Conservation (phyloP, 2,797 vertebrate species). For the Phylloscopus collybita region DNA sequence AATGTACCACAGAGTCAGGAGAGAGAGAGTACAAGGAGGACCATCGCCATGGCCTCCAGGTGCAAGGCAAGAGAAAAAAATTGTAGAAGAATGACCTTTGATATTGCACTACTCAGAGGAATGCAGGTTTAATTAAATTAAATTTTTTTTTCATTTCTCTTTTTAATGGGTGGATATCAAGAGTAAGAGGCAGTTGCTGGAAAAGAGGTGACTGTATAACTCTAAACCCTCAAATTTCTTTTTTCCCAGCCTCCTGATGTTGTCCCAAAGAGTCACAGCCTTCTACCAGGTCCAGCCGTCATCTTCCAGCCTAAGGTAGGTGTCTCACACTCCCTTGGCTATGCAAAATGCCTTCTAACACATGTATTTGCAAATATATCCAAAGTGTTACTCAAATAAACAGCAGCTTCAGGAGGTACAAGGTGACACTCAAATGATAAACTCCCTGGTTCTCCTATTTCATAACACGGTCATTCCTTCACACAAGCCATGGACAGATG, state of each 20-base stretch:
- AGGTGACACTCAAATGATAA: neutral
- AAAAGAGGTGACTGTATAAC: neutral
- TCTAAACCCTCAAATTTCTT: neutral
- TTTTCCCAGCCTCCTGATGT: neutral
- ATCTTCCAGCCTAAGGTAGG: neutral
- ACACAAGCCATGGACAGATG: neutral
- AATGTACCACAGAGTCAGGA: rapidly evolving
- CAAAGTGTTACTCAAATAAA: neutral
- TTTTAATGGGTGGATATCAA: neutral
- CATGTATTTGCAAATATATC: neutral
- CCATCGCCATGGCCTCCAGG: rapidly evolving
- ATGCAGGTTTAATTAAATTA: neutral
- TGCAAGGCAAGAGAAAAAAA: neutral
- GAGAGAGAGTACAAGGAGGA: neutral
- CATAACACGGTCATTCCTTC: neutral
- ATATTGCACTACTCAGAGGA: neutral
- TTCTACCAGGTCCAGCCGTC: neutral
- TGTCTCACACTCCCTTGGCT: neutral
- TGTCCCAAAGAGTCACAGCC: neutral
- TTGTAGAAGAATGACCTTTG: neutral
- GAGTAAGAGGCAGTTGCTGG: neutral
- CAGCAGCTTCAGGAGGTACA: neutral
- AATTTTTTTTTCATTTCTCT: neutral
- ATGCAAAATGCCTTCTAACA: neutral
- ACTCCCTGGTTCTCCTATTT: neutral